These are phyloP conservation scores for Omphaloscelis lunosa DNA, from an alignment of 2,888 invertebrate species.

Conservation along the genomic window DNA sequence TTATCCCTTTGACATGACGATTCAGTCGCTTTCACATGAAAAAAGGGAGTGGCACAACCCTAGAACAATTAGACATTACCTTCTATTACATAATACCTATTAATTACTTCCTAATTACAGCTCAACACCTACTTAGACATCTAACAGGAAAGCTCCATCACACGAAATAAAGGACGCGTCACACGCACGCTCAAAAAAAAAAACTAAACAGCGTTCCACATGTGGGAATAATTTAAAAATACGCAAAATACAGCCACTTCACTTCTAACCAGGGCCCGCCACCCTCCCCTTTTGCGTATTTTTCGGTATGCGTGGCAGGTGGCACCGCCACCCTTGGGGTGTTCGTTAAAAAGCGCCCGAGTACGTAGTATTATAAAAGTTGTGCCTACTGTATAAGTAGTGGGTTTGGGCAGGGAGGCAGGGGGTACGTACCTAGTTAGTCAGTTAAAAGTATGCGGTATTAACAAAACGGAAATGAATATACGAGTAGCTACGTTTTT, in stretches of 20 bases:
- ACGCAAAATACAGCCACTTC: constrained; percentile 90
- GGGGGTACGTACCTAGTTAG: constrained; percentile 87
- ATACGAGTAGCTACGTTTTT: constrained; percentile 88
- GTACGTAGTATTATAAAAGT: constrained; percentile 91
- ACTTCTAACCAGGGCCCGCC: constrained; percentile 86
- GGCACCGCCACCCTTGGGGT: constrained; percentile 84
- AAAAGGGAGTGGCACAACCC: constrained; percentile 47
- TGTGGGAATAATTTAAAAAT: constrained; percentile 90
- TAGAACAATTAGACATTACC: constrained; percentile 16
- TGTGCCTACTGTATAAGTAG: constrained; percentile 91
- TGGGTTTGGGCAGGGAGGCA: constrained; percentile 77
- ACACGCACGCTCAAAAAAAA: constrained; percentile 73
- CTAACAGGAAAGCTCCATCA: constrained; percentile 8
- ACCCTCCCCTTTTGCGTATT: constrained; percentile 87
- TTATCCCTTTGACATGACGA: neutral
- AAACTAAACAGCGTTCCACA: constrained; percentile 86
- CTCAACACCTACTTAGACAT: constrained; percentile 14
- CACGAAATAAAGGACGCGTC: constrained; percentile 53
- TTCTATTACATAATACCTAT: constrained; percentile 28
- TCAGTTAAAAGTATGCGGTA: constrained; percentile 91
- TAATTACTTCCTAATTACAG: constrained; percentile 38
- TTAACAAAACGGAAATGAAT: constrained; percentile 91
- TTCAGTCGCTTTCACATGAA: neutral
- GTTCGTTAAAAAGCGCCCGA: constrained; percentile 90
- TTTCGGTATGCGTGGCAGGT: constrained; percentile 91